Conservation (phyloP, 2,888 invertebrate genomes). For the Euplagia quadripunctaria region DNA sequence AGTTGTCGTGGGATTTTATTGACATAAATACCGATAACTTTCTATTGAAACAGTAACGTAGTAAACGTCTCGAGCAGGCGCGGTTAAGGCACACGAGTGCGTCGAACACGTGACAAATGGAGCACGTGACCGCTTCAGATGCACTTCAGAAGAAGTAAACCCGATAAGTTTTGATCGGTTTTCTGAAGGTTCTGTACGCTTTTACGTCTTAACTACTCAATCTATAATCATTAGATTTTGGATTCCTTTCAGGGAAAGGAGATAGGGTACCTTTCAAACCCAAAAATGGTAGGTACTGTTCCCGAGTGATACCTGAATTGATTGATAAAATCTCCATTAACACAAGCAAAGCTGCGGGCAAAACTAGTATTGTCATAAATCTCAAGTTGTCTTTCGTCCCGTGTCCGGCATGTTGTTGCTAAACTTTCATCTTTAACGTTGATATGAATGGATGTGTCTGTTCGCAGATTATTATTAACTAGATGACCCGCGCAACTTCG, state of each 20-base stretch:
- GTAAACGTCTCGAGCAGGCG: slow-evolving; percentile 43
- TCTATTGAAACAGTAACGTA: slow-evolving; percentile 29
- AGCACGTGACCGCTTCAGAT: slow-evolving; percentile 51
- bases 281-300: too few species aligned
- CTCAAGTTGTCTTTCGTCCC: too few species aligned
- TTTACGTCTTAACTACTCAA: not conserved
- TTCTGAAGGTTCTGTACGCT: slow-evolving; percentile 33
- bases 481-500: too few species aligned
- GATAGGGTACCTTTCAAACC: too few species aligned
- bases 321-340: too few species aligned
- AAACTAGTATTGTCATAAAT: too few species aligned
- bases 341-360: too few species aligned
- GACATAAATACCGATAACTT: slow-evolving; percentile 31
- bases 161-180: slow-evolving; percentile 29
- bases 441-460: not conserved
- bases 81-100: slow-evolving; percentile 28
- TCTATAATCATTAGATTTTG: not conserved
- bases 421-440: too few species aligned
- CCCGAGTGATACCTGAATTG: too few species aligned
- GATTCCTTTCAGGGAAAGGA: too few species aligned
- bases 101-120: slow-evolving; percentile 34
- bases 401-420: too few species aligned
- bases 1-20: slow-evolving; percentile 14
- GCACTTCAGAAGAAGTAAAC: slow-evolving; percentile 45
- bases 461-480: too few species aligned